These are phyloP conservation scores for Hydrozoanthus tunicans DNA, from an alignment of 64 coral and sea anemone genomes.

Conservation along the genomic window DNA sequence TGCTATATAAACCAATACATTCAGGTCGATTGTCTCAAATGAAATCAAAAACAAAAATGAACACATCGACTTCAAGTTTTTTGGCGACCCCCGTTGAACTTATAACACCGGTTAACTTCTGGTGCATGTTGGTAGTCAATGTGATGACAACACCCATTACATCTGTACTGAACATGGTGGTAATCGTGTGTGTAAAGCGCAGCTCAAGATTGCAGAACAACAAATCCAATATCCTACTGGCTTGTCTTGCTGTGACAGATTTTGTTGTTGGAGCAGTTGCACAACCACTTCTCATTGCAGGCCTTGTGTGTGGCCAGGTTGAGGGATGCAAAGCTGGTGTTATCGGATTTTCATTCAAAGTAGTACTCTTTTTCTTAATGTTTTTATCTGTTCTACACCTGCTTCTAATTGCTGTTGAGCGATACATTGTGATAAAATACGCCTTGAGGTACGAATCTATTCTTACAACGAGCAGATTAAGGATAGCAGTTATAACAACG, in stretches of 20 bases:
- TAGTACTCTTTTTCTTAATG: neutral
- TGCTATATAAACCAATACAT: too few relatives aligned
- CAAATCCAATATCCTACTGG: neutral
- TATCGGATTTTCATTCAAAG: neutral
- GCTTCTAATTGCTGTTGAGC: neutral
- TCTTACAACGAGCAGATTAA: neutral
- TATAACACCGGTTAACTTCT: neutral
- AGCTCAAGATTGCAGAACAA: neutral
- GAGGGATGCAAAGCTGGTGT: neutral
- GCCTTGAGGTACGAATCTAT: neutral
- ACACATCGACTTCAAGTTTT: too few relatives aligned
- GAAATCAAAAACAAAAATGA: too few relatives aligned
- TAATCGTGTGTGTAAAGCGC: neutral
- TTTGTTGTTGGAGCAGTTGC: neutral
- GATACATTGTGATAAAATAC: neutral
- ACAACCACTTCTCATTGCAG: neutral
- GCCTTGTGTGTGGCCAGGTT: neutral
- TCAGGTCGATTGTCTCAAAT: too few relatives aligned
- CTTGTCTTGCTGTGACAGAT: conserved; percentile 4
- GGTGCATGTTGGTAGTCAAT: neutral
- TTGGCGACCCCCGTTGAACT: neutral
- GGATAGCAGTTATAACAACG: neutral
- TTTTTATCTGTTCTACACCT: neutral
- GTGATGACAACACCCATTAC: neutral
- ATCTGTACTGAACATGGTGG: neutral